Evolutionary conservation across 1,140 invertebrate genomes (phyloP).

Genomic region (Gryllus bimaculatus): DNA sequence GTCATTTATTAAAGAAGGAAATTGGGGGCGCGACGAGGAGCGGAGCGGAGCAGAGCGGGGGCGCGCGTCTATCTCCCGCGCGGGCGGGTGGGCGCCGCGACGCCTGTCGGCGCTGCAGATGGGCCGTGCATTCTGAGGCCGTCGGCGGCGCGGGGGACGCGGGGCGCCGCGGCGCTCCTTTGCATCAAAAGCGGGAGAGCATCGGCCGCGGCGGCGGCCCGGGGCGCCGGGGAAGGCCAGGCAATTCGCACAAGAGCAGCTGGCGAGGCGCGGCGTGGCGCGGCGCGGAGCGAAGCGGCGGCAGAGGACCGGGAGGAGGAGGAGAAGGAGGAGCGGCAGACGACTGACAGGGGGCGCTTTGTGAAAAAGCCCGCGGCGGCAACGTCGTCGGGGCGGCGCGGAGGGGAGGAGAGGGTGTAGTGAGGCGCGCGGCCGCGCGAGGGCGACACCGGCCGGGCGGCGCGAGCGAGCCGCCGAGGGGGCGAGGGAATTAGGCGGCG

Average conservation of each 20-base stretch:
- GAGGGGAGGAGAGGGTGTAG: not conserved
- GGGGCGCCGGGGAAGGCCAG: too few species aligned
- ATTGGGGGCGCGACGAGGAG: too few species aligned
- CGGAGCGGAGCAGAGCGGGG: too few species aligned
- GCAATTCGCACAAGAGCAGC: not conserved
- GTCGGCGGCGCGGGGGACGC: not conserved
- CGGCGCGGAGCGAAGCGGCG: too few species aligned
- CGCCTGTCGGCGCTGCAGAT: not conserved
- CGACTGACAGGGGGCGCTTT: not conserved
- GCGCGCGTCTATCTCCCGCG: too few species aligned
- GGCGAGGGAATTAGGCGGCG: not conserved
- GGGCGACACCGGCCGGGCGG: not conserved
- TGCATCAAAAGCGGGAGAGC: not conserved
- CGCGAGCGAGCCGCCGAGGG: not conserved
- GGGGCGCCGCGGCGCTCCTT: not conserved
- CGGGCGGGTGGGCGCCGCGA: not conserved
- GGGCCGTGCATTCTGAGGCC: not conserved
- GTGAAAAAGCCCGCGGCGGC: not conserved
- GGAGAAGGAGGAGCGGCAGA: not conserved
- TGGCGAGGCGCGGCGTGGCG: not conserved
- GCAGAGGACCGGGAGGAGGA: too few species aligned
- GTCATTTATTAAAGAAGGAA: too few species aligned
- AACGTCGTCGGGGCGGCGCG: not conserved
- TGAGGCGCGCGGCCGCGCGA: too few species aligned
- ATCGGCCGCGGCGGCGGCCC: too few species aligned